Percentiles rank a stretch among this genome's conserved stretches.
Conservation (phyloP, 1,140 invertebrate genomes). For the silkworm (Bombyx mori) region DNA sequence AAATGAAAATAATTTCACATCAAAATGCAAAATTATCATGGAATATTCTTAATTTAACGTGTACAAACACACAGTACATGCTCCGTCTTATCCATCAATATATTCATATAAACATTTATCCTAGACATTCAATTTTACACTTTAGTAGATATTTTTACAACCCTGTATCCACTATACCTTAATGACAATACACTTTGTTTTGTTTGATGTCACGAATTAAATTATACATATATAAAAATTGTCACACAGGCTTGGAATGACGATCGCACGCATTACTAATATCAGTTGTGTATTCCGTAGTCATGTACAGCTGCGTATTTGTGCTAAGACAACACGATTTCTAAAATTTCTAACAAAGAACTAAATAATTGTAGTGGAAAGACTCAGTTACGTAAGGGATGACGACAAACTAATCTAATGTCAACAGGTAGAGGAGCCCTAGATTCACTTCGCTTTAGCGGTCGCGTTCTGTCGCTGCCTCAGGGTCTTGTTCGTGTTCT, state of each 20-base stretch:
- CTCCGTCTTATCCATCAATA: slow-evolving; percentile 53
- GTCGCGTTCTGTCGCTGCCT: slow-evolving; percentile 54
- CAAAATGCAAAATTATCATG: slow-evolving; percentile 58
- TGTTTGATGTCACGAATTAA: slow-evolving; percentile 6
- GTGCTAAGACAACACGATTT: slow-evolving; percentile 5
- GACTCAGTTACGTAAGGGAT: slow-evolving; percentile 23
- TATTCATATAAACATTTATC: slow-evolving; percentile 66
- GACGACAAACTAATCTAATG: slow-evolving; percentile 30
- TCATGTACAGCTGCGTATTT: neutral
- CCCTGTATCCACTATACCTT: slow-evolving; percentile 69
- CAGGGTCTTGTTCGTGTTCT: slow-evolving; percentile 75
- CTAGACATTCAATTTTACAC: slow-evolving; percentile 55
- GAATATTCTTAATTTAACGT: slow-evolving; percentile 51
- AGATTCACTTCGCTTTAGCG: slow-evolving; percentile 62
- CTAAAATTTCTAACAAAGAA: slow-evolving; percentile 1
- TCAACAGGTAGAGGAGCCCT: slow-evolving; percentile 11
- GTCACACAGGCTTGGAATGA: slow-evolving; percentile 13
- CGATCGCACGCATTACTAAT: no score
- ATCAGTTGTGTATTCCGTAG: no score
- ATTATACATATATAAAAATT: slow-evolving; percentile 6
- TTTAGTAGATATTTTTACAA: slow-evolving; percentile 70
- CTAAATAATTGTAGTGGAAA: slow-evolving; percentile 21
- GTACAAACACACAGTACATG: slow-evolving; percentile 47
- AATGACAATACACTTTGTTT: slow-evolving; percentile 41
- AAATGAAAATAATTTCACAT: slow-evolving; percentile 30